Evolutionary conservation across 2,797 vertebrate species (phyloP).

Genomic region (Miichthys miiuy): DNA sequence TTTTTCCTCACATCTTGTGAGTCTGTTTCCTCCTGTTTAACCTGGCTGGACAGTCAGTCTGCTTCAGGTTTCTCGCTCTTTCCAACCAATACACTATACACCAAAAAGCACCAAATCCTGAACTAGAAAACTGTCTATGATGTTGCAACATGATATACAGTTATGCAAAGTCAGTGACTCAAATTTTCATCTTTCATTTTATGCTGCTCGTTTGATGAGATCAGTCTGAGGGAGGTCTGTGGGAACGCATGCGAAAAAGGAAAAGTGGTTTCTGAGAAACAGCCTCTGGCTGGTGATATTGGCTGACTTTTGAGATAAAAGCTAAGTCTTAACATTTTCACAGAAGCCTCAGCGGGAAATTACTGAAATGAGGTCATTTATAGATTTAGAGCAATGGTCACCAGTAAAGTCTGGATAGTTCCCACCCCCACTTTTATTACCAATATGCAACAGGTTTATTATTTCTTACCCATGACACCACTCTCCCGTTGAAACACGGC

Average conservation of each 20-base stretch:
- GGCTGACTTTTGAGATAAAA: conserved; percentile 39
- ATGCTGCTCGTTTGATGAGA: conserved; percentile 25
- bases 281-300: conserved; percentile 21
- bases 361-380: conserved; percentile 14
- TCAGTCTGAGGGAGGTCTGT: conserved; percentile 21
- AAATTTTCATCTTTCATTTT: conserved; percentile 30
- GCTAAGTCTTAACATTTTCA: conserved; percentile 31
- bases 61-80: conserved; percentile 13
- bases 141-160: neutral
- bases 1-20: conserved; percentile 20
- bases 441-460: conserved; percentile 29
- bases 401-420: neutral
- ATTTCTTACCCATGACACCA: conserved; percentile 90
- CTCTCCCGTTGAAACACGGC: conserved; percentile 92
- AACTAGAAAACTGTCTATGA: neutral
- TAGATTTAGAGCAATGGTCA: neutral
- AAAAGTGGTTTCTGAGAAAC: conserved; percentile 39
- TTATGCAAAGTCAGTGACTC: neutral
- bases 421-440: neutral
- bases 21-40: conserved; percentile 39
- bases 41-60: conserved; percentile 33
- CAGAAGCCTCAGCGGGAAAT: conserved; percentile 8
- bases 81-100: neutral
- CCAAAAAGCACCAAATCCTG: neutral
- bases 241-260: conserved; percentile 23